Base-by-base conservation (phyloP, 2,888 invertebrate species). In the Deroplatys truncata region DNA sequence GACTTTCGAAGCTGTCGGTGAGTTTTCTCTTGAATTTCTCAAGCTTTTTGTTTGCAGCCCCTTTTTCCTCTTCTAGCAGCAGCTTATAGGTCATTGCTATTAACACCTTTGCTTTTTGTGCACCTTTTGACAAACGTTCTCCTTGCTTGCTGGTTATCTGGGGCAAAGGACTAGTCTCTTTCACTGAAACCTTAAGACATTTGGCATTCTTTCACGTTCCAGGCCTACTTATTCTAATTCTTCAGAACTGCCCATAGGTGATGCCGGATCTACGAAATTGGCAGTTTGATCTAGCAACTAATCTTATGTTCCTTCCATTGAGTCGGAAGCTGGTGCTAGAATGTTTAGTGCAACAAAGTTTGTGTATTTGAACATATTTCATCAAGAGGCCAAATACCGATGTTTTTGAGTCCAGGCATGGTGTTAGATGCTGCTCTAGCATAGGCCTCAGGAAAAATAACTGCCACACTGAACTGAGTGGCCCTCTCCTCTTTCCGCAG, bases 361-460 rank as follows among this genome's bases (percentile, higher is more conserved):
- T 28, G 83, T 49, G 28, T 43, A 84, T n/a, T n/a, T 49, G 82
- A 28, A 31, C 86, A n/a, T n/a, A n/a, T n/a, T n/a, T n/a, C n/a
- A n/a, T n/a, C n/a, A n/a, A n/a, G n/a, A n/a, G n/a, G n/a, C n/a
- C n/a, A n/a, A n/a, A n/a, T n/a, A n/a, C n/a, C n/a, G n/a, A n/a
- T n/a, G n/a, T n/a, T n/a, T n/a, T n/a, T n/a, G n/a, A n/a, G n/a
- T n/a, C n/a, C n/a, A n/a, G n/a, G n/a, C n/a, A n/a, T n/a, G n/a
- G n/a, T n/a, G n/a, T n/a, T 15, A 20, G 83, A 72, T 56, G 82
- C 82, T 84, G 90, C 90, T 82, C 31, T 89, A 29, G 29, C 82
- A 82, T 85, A 90, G n/a, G 89, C 89, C 25, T 89, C 89, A 4
- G 35, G 13, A 84, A 90, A 56, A 16, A 89, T 82, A 20, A 16